These are phyloP conservation scores for Aricia agestis DNA, from an alignment of 1,140 invertebrate species.

Conservation along the genomic window DNA sequence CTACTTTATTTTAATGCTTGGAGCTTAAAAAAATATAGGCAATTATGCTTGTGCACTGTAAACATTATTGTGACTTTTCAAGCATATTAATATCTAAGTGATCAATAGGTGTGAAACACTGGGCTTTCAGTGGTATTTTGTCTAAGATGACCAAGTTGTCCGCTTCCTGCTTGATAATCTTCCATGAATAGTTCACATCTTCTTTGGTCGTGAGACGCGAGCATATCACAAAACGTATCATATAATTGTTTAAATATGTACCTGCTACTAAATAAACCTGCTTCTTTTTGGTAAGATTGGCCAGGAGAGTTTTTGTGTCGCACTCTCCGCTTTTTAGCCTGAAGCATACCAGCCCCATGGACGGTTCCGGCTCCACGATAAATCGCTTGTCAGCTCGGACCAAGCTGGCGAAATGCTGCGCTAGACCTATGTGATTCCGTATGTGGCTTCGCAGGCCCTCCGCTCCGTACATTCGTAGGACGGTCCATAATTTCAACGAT, in stretches of 20 bases:
- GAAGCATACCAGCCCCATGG: slow-evolving; percentile 93
- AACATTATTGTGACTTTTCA: slow-evolving; percentile 19
- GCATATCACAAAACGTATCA: slow-evolving; percentile 91
- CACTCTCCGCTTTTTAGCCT: slow-evolving; percentile 89
- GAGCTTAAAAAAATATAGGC: background rate
- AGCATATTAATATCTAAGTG: slow-evolving; percentile 34
- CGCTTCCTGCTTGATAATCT: slow-evolving; percentile 82
- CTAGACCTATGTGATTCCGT: slow-evolving; percentile 84
- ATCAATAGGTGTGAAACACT: slow-evolving; percentile 48
- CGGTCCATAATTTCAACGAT: slow-evolving; percentile 96
- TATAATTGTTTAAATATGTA: slow-evolving; percentile 79
- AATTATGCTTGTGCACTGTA: slow-evolving; percentile 27
- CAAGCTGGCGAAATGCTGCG: slow-evolving; percentile 85
- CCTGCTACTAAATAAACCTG: slow-evolving; percentile 91
- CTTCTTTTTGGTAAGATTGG: slow-evolving; percentile 85
- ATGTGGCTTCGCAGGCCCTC: slow-evolving; percentile 88
- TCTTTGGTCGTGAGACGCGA: slow-evolving; percentile 81
- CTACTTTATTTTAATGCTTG: background rate
- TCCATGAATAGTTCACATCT: slow-evolving; percentile 90
- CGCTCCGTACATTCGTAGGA: slow-evolving; percentile 89
- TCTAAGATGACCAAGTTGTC: slow-evolving; percentile 40
- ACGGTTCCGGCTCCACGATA: slow-evolving; percentile 83
- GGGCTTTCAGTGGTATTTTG: slow-evolving; percentile 47
- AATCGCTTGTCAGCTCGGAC: slow-evolving; percentile 85
- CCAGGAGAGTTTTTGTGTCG: slow-evolving; percentile 84